These are phyloP conservation scores for Zoanthus sociatus DNA, from an alignment of 92 coral and sea anemone species.

Conservation along the genomic window DNA sequence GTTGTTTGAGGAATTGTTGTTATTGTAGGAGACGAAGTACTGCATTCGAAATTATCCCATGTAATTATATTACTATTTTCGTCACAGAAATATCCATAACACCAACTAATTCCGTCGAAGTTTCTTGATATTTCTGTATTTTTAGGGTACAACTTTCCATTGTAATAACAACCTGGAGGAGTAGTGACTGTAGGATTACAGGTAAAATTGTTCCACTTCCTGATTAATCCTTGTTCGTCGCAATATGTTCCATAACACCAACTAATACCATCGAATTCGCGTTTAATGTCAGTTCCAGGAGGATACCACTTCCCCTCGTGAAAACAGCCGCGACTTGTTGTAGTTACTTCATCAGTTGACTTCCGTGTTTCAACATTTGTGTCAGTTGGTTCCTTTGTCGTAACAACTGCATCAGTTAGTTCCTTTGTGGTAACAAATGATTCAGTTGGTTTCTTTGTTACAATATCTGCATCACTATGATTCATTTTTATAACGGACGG, in stretches of 20 bases:
- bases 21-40: not conserved
- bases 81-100: not conserved
- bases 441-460: not conserved
- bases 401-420: not conserved
- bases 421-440: not conserved
- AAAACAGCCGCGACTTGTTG: not conserved
- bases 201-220: not conserved
- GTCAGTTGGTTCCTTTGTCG: conserved; percentile 17
- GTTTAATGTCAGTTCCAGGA: not conserved
- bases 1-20: not conserved
- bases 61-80: not conserved
- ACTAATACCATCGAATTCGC: not conserved
- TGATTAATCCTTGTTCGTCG: conserved; percentile 8
- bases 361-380: not conserved
- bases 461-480: not conserved
- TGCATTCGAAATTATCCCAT: conserved; percentile 21
- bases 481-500: conserved; percentile 22
- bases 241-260: conserved; percentile 32
- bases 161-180: not conserved
- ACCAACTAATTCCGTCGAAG: conserved; percentile 25
- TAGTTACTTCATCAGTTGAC: not conserved
- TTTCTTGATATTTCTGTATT: not conserved
- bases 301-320: conserved; percentile 29
- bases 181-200: not conserved
- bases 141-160: conserved; percentile 13